Evolutionary conservation across 2,888 invertebrate genomes (phyloP).

Genomic region (Hydroisotoma schaefferi): DNA sequence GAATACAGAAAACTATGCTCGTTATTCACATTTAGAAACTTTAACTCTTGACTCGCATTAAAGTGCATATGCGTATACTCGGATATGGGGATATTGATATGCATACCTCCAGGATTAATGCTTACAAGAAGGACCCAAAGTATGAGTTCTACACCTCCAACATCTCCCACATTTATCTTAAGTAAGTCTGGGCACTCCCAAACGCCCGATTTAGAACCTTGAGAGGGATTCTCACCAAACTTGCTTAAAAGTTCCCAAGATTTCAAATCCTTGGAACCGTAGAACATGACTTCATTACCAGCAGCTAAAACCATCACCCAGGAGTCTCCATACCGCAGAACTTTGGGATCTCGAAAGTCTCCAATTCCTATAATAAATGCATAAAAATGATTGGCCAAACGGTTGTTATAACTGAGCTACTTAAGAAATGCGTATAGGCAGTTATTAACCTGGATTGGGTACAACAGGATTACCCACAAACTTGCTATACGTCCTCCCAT

Average conservation of each 20-base stretch:
- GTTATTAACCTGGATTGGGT: conserved; percentile 19
- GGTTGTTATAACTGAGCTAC: no score
- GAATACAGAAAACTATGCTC: not conserved
- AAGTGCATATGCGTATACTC: no score
- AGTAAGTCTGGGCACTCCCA: conserved; percentile 46
- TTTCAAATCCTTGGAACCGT: conserved; percentile 29
- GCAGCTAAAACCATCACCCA: conserved; percentile 35
- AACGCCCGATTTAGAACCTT: conserved; percentile 40
- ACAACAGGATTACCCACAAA: conserved; percentile 41
- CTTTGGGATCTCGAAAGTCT: conserved; percentile 46
- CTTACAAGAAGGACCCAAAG: conserved; percentile 45
- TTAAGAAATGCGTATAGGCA: no score
- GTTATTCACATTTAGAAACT: not conserved
- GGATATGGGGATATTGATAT: no score
- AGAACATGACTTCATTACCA: conserved; percentile 29
- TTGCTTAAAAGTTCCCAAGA: conserved; percentile 30
- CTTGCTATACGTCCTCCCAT: conserved; percentile 34
- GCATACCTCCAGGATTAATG: conserved; percentile 40
- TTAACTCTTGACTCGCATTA: not conserved
- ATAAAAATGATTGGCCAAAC: no score
- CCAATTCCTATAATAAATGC: conserved; percentile 18
- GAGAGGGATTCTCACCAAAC: conserved; percentile 28
- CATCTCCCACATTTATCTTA: conserved; percentile 14
- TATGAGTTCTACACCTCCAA: no score
- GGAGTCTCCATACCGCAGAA: conserved; percentile 15